Evolutionary conservation across 2,113 vertebrate genomes (phyloP).

Genomic region (Rallus limicola): DNA sequence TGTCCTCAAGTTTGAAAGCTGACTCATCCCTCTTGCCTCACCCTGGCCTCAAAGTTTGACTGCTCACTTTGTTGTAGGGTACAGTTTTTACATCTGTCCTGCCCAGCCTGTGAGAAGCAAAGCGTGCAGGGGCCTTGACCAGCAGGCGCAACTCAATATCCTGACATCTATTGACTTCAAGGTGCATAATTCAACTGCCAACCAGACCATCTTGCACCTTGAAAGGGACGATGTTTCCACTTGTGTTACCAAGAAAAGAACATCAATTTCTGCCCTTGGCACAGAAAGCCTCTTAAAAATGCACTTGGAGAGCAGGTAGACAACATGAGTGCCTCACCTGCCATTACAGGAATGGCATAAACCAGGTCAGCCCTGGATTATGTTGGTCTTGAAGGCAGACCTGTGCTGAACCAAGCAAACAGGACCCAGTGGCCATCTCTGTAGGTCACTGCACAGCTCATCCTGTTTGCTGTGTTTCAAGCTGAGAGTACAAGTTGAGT

Average conservation of each 20-base stretch:
- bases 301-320: background rate
- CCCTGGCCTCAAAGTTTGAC: background rate
- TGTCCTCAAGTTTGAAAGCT: background rate
- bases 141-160: background rate
- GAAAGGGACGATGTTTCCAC: background rate
- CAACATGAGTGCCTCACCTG: background rate
- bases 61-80: background rate
- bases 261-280: background rate
- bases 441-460: background rate
- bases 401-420: background rate
- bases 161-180: background rate
- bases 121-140: background rate
- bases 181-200: background rate
- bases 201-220: background rate
- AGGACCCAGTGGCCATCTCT: background rate
- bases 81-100: background rate
- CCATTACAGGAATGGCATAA: fast-evolving
- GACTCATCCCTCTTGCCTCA: background rate
- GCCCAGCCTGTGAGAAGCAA: background rate
- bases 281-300: background rate
- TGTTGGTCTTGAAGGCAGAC: background rate
- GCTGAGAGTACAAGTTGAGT: background rate
- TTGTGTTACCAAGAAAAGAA: background rate
- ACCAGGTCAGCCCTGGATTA: background rate
- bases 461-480: background rate